phyloP scores from a whole-genome alignment of 2,797 vertebrate species.

The Labroides dimidiatus region DNA sequence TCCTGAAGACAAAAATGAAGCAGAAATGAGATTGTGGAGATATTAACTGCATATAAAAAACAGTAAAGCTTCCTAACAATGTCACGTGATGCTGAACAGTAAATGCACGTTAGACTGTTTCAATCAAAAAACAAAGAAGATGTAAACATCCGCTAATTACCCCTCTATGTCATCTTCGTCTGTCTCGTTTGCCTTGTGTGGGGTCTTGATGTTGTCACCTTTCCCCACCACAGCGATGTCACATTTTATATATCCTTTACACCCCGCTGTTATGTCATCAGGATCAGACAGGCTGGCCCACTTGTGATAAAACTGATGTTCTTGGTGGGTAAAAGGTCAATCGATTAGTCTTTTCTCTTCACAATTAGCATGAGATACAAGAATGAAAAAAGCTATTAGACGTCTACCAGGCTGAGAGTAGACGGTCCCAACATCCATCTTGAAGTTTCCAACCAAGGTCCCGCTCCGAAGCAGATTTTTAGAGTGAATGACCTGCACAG shows the following conservation, averaged over 20 bases:
- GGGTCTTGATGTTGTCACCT: slow-evolving; percentile 97
- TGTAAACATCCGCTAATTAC: slow-evolving; percentile 68
- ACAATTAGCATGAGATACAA: background rate
- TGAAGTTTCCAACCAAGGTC: slow-evolving; percentile 94
- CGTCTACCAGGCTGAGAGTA: slow-evolving; percentile 92
- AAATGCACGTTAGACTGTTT: too few relatives aligned
- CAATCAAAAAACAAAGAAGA: too few relatives aligned
- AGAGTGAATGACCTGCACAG: slow-evolving; percentile 93
- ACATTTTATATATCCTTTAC: slow-evolving; percentile 97
- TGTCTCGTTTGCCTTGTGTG: slow-evolving; percentile 94
- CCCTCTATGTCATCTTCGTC: slow-evolving; percentile 96
- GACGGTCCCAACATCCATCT: slow-evolving; percentile 95
- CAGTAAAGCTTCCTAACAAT: too few relatives aligned
- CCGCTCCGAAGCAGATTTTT: slow-evolving; percentile 97
- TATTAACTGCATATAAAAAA: too few relatives aligned
- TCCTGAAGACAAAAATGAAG: slow-evolving; percentile 78
- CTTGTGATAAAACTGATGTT: slow-evolving; percentile 98
- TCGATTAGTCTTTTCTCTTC: background rate
- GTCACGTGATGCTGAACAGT: too few relatives aligned
- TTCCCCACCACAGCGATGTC: slow-evolving; percentile 95
- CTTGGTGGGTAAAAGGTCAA: slow-evolving; percentile 69
- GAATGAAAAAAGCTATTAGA: background rate
- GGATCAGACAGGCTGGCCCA: slow-evolving; percentile 95
- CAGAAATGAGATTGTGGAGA: too few relatives aligned
- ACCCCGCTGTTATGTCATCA: slow-evolving; percentile 91